Conservation (phyloP, 1,140 invertebrate species). For the Micrasema longulum region DNA sequence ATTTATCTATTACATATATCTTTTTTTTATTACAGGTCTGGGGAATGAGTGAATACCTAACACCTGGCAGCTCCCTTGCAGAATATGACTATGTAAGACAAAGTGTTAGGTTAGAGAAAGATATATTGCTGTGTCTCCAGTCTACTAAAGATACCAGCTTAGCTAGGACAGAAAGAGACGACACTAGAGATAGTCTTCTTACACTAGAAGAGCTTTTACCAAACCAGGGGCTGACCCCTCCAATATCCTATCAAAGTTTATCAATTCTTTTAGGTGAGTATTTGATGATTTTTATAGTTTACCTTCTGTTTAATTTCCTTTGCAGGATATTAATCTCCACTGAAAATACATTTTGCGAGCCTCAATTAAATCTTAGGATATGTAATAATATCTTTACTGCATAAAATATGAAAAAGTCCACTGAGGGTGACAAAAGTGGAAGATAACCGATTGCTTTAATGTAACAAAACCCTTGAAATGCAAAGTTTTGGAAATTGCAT, state of each 20-base stretch:
- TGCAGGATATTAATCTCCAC: too few species aligned
- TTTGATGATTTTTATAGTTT: not conserved
- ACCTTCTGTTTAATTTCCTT: too few species aligned
- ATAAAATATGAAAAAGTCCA: too few species aligned
- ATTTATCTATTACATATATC: too few species aligned
- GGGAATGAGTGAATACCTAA: conserved; percentile 85
- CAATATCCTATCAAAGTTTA: conserved; percentile 82
- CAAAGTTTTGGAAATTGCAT: too few species aligned
- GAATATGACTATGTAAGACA: conserved; percentile 95
- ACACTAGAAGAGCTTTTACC: conserved; percentile 82
- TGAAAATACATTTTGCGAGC: too few species aligned
- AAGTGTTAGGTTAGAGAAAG: conserved; percentile 93
- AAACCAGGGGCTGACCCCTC: conserved; percentile 76
- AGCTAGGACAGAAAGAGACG: conserved; percentile 75
- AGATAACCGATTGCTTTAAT: too few species aligned
- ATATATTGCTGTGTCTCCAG: conserved; percentile 84
- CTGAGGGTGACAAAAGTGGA: too few species aligned
- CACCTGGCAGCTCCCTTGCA: conserved; percentile 75
- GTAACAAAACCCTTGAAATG: too few species aligned
- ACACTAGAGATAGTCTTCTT: conserved; percentile 77
- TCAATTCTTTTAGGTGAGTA: conserved; percentile 80
- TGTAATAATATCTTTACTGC: too few species aligned
- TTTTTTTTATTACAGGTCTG: conserved; percentile 71
- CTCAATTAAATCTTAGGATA: too few species aligned
- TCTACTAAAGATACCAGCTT: conserved; percentile 73